Base-by-base conservation (phyloP, 2,888 invertebrate genomes). In the Mellilla xanthometata region DNA sequence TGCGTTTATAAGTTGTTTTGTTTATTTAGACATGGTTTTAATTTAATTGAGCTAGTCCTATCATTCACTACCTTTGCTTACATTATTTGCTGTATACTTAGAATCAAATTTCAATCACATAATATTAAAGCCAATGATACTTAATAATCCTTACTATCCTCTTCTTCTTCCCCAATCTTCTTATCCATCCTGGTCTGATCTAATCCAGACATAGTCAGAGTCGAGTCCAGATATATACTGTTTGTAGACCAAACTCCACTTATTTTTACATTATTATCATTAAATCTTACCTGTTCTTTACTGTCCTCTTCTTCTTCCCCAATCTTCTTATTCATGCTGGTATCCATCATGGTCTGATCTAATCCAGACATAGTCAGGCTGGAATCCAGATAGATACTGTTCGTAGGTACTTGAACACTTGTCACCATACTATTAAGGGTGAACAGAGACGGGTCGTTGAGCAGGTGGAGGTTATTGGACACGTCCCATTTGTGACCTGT, bases 401-500 rank as follows among this genome's bases (percentile, higher is more conserved):
- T 79, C 0, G 74, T 65, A 0, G 88, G 87, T 2, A 88, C 75
- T 39, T 85, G 88, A 0, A 86, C 86, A 55, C 83, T 84, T 0
- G 89, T 89, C 28, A 88, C 88, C 89, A 88, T 89, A 54, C 85
- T 86, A 26, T 87, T 88, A 12, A 90, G 38, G 0, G 89, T 85
- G 41, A 87, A 86, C 61, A 82, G 68, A 76, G 81, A 92, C 34
- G 84, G 91, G 65, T 78, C 90, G 62, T 78, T 90, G 34, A 92
- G 73, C 44, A 92, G 75, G 42, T 92, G 92, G 5, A 92, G 73
- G 58, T 92, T 93, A 49, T 93, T 93, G 0, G 91, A 90, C 0
- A 93, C 91, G 55, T 93, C 93, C 93, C 93, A 93, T 23, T 92
- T 91, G 66, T 94, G 93, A 0, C 94, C 94, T 51, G 7, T 22